Conservation (phyloP, 2,888 invertebrate genomes). For the Leptarthrus brevirostris region DNA sequence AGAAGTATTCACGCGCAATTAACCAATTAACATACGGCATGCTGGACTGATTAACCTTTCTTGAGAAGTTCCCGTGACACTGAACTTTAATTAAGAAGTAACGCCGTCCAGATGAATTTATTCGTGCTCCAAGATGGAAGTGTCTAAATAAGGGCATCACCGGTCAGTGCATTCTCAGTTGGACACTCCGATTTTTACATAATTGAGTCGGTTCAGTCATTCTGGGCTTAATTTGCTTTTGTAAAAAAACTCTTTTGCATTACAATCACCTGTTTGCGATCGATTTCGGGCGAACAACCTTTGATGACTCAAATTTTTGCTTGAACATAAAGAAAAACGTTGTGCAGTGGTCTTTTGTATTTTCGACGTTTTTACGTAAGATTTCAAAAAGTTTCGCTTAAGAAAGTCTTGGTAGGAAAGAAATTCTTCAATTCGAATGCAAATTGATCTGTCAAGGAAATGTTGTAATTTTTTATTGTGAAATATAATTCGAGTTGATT, state of each 20-base stretch:
- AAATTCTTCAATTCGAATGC: background rate
- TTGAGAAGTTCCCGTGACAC: background rate
- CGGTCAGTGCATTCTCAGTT: slow-evolving; percentile 10
- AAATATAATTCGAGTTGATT: too few relatives aligned
- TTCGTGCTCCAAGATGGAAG: background rate
- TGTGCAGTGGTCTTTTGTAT: background rate
- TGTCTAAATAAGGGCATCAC: background rate
- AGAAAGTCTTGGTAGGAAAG: background rate
- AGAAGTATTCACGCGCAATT: slow-evolving; percentile 28
- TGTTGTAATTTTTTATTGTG: too few relatives aligned
- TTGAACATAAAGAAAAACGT: background rate
- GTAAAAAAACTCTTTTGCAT: slow-evolving; percentile 16
- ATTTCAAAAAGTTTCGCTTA: background rate
- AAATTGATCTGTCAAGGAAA: background rate
- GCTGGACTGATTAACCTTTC: slow-evolving; percentile 20
- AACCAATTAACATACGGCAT: slow-evolving; percentile 24
- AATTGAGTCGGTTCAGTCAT: background rate
- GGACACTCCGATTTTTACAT: background rate
- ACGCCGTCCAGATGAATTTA: background rate
- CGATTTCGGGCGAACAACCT: slow-evolving; percentile 16
- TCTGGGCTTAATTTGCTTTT: slow-evolving; percentile 3
- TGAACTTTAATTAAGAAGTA: slow-evolving; percentile 1
- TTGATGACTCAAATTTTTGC: slow-evolving; percentile 7
- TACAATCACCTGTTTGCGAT: slow-evolving; percentile 10
- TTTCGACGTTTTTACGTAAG: background rate